Conservation (phyloP, 1,140 invertebrate genomes). For the Anadara kagoshimensis region DNA sequence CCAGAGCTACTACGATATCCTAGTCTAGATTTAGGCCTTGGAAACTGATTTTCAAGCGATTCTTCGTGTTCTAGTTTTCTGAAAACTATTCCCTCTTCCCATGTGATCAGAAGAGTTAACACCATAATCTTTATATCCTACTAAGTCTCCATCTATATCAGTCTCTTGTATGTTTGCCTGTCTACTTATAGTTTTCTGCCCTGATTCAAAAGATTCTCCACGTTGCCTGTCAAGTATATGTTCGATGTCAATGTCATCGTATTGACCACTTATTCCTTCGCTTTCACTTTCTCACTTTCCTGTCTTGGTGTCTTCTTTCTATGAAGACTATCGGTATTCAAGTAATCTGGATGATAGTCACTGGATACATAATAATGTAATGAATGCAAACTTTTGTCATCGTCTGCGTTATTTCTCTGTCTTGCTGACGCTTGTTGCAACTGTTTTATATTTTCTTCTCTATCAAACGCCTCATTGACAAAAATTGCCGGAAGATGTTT, state of each 20-base stretch:
- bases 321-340: conserved; percentile 39
- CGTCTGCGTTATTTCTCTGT: background rate
- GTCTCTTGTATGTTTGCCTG: background rate
- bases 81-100: background rate
- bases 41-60: no score
- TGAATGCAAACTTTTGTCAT: conserved; percentile 27
- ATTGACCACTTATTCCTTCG: conserved; percentile 35
- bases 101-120: background rate
- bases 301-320: conserved; percentile 1
- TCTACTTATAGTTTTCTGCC: background rate
- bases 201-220: background rate
- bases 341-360: conserved; percentile 50
- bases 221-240: conserved; percentile 22
- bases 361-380: conserved; percentile 50
- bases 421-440: background rate
- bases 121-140: background rate
- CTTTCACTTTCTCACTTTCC: conserved; percentile 34
- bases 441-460: conserved; percentile 6
- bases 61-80: background rate
- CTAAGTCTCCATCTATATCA: conserved; percentile 4
- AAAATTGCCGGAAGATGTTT: conserved; percentile 55
- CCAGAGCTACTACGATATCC: no score
- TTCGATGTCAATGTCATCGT: conserved; percentile 45
- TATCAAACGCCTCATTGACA: conserved; percentile 48
- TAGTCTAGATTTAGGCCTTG: no score